Base-by-base conservation (phyloP, 2,888 invertebrate genomes). In the Caenorhabditis sulstoni region DNA sequence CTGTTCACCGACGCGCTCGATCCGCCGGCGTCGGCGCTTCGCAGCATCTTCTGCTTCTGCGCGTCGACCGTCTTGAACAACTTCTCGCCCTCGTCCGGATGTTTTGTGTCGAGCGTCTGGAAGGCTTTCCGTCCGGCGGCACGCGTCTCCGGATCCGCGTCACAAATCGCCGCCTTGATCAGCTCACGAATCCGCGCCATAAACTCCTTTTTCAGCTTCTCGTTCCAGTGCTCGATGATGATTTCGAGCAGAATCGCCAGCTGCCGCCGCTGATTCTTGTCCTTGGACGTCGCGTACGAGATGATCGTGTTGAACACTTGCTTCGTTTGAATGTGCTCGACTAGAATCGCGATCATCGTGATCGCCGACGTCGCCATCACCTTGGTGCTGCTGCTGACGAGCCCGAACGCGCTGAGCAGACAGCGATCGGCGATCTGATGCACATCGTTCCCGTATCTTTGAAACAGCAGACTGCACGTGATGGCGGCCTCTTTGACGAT, bases 341-440 rank as follows among this genome's bases (percentile, higher is more conserved):
- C 68, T 8, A 79, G 65, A n/a, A 74, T 74, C 8, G 37, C 7
- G 11, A 74, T 44, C 37, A 79, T 20, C 14, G 61, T 70, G 9
- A 58, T 44, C 22, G 64, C 79, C 22, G 58, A 74, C 5, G 79
- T 79, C 5, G 79, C 74, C 79, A 79, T 79, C 1, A 79, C 53
- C 45, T 79, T 79, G 14, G 79, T 79, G 39, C 68, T 70, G 29
- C 29, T 29, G 29, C 29, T 29, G 3, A 73, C 35, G 47, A 74
- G 79, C 3, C 68, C 23, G 16, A 79, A 61, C 12, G 79, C 74
- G 1, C 68, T 45, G 1, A 65, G 65, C 3, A 79, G 52, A 18
- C 70, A 61, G 12, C 52, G 35, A 16, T 74, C 74, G 4, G 59
- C 79, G 18, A 79, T 66, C 41, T 68, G 68, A 16, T 64, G 59